Evolutionary conservation across 2,113 vertebrate genomes (phyloP).

Genomic region (Calyptommatus sinebrachiatus): DNA sequence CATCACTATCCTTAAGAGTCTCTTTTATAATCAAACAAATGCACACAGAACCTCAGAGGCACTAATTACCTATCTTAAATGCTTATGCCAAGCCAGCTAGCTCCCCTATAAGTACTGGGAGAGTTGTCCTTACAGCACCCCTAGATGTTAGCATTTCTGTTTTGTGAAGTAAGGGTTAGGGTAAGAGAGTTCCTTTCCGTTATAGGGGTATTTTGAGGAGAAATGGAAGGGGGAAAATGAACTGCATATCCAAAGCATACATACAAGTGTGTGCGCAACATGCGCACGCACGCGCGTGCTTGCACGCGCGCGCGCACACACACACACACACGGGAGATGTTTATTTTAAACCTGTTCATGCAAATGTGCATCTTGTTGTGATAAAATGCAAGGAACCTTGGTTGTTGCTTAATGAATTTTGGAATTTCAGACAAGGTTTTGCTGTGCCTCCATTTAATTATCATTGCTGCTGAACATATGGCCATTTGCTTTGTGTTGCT

Average conservation of each 20-base stretch:
- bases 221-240: neutral
- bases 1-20: conserved; percentile 19
- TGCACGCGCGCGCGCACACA: too few relatives aligned
- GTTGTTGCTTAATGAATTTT: neutral
- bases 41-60: neutral
- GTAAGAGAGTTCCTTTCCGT: neutral
- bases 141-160: neutral
- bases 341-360: neutral
- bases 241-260: too few relatives aligned
- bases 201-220: neutral
- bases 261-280: neutral
- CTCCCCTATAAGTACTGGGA: neutral
- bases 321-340: neutral
- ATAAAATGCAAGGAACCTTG: neutral
- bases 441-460: neutral
- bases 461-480: neutral
- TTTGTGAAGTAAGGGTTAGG: neutral
- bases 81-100: neutral
- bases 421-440: neutral
- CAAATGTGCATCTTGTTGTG: neutral
- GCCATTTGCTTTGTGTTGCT: neutral
- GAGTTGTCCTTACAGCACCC: conserved; percentile 1
- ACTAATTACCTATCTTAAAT: conserved; percentile 23
- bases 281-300: too few relatives aligned
- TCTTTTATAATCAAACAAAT: conserved; percentile 17